Evolutionary conservation across 2,797 vertebrate species (phyloP), one percentile per base, ranked within the genome.

Genomic region (Lagodon rhomboides): DNA sequence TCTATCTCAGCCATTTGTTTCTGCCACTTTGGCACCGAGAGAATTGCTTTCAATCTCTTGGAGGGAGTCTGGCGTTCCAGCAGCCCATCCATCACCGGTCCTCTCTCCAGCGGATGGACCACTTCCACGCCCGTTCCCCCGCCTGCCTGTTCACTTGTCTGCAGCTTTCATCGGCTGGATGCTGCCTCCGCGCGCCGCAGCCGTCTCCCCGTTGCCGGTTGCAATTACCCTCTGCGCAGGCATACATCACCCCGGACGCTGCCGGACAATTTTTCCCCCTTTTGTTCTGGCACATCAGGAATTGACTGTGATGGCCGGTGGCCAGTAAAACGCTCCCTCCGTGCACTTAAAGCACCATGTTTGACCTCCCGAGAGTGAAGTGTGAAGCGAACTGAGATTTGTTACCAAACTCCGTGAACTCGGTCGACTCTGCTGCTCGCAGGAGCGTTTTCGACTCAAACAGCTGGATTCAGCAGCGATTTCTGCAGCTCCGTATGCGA

Each of bases 1-100:
- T 75, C 84, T 82, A 77, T 87, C 84, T 68, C 68, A 69, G 77
- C 84, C 89, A 92, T 94, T 92, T 91, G 86, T 94, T 93, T 80
- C 90, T 89, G 92, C 86, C 93, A 88, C 89, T 91, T 89, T 90
- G 91, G 85, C 91, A 85, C 77, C 12, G 68, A 56, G 65, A 88
- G 77, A 91, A 83, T 85, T 77, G 85, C 88, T 87, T 83, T 93
- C 88, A 84, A 82, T 93, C 88, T 93, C 75, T 81, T 4, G 61
- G 73, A 91, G 83, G 75, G 87, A 86, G 87, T 76, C 82, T 91
- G 91, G 89, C 89, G 81, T 81, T 72, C 78, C 74, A 75, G 66
- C 80, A 79, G 62, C 81, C 73, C 88, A 92, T 94, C 92, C 89
- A 93, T 94, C 92, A 94, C 61, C 0, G 58, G 62, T 75, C 82